Evolutionary conservation across 2,888 invertebrate species (phyloP).

Genomic region (Horisme vitalbata): DNA sequence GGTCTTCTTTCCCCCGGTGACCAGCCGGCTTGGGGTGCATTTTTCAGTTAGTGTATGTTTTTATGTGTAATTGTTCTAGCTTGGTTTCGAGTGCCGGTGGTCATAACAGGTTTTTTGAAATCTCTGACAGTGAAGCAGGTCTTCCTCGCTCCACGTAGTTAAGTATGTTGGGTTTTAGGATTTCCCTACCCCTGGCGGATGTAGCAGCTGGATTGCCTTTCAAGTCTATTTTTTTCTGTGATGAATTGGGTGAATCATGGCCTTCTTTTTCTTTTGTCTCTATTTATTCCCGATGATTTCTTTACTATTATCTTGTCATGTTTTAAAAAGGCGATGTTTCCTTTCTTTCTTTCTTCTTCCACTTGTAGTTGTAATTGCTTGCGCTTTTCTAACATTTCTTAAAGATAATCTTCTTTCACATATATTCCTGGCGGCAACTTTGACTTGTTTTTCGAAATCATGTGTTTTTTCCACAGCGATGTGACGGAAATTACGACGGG

Average conservation of each 20-base stretch:
- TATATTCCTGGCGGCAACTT: no score
- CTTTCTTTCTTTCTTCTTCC: conserved; percentile 13
- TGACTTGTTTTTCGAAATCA: conserved; percentile 13
- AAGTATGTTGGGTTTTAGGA: not conserved
- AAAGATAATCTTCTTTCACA: no score
- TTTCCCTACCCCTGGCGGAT: not conserved
- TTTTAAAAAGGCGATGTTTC: conserved; percentile 3
- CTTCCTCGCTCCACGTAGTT: not conserved
- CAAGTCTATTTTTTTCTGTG: not conserved
- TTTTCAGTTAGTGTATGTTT: not conserved
- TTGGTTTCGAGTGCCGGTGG: not conserved
- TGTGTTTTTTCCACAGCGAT: no score
- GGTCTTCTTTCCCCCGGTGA: no score
- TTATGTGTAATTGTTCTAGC: not conserved
- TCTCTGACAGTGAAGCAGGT: not conserved
- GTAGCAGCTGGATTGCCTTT: not conserved
- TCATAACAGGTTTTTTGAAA: not conserved
- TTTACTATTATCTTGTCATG: not conserved
- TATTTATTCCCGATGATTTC: no score
- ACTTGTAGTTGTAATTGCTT: conserved; percentile 12
- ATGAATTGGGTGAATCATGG: not conserved
- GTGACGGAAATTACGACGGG: conserved; percentile 13
- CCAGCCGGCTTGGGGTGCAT: no score
- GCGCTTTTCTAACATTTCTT: no score
- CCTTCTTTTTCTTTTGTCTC: no score